These are phyloP conservation scores for Fistularia commersonii DNA, from an alignment of 2,797 vertebrate genomes.

Conservation along the genomic window DNA sequence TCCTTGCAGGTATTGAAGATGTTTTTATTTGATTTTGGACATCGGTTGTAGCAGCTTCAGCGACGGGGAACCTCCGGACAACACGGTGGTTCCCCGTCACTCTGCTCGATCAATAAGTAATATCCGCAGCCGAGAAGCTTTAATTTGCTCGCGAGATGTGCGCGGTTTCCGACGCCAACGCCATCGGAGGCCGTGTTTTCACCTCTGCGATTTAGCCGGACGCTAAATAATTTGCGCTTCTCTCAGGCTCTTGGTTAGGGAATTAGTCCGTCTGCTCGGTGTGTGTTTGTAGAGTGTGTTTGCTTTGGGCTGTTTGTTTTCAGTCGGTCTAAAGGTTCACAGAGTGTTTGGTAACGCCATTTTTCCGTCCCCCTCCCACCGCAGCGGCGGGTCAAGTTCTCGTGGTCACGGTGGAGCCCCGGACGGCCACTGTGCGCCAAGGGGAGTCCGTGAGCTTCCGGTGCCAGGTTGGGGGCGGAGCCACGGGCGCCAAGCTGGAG, in stretches of 20 bases:
- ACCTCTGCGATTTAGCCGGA: no score
- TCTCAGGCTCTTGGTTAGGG: no score
- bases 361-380: conserved; percentile 14
- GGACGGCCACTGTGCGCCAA: conserved; percentile 71
- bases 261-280: conserved; percentile 10
- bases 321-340: conserved; percentile 47
- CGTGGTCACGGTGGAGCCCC: conserved; percentile 79
- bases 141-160: no score
- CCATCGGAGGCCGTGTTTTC: no score
- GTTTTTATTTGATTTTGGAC: conserved; percentile 3
- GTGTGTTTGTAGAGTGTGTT: conserved; percentile 56
- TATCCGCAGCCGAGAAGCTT: no score
- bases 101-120: no score
- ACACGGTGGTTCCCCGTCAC: no score
- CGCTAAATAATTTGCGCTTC: no score
- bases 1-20: conserved; percentile 62
- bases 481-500: conserved; percentile 74
- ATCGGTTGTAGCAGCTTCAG: no score
- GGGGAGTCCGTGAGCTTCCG: conserved; percentile 83
- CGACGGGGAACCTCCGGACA: no score
- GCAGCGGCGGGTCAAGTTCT: conserved; percentile 76
- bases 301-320: conserved; percentile 34
- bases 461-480: conserved; percentile 75
- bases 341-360: conserved; percentile 22
- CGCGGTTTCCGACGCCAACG: no score